Evolutionary conservation across 2,113 vertebrate genomes (phyloP), one percentile per base, ranked within the genome.

Genomic region (Prinia subflava): DNA sequence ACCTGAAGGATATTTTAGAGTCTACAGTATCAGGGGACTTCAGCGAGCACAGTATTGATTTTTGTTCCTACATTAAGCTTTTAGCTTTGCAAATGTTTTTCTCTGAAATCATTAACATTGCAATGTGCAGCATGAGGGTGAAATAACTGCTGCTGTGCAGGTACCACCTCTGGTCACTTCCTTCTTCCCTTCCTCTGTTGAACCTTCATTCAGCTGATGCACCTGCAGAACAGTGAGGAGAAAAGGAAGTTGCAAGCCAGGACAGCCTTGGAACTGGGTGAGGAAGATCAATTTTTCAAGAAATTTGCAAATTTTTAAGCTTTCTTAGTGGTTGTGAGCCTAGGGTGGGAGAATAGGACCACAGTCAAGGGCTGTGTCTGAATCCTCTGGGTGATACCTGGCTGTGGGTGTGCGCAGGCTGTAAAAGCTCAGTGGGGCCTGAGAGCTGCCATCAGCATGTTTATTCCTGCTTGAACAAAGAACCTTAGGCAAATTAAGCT

Each of bases 21-120:
- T 57, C 89, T 79, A 41, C 41, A 37, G 52, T 73, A 78, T 27
- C 44, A 49, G 52, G 74, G 78, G 33, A 42, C 73, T 85, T 87
- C 92, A 79, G 78, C 60, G 82, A 95, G 89, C 59, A 39, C 31
- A 9, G 30, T 89, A 97, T 97, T 95, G 97, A 97, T 96, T 97
- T 96, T 80, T 95, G 56, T 67, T 95, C 50, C 76, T 80, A 35
- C 89, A 89, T 97, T 90, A 96, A 91, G 83, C 92, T 96, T 90
- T 94, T 93, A 94, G 82, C 77, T 93, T 84, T 92, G 88, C 75
- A 90, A 79, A 79, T 80, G 71, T 42, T 53, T 88, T 95, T 83
- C 42, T 91, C 74, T 94, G 78, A 91, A 94, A 90, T 94, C 79
- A 53, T 96, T 96, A 94, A 83, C 62, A 67, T n/a, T 82, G 71